Base-by-base conservation (phyloP, 2,113 vertebrate genomes). In the Periophthalmus modestus region DNA sequence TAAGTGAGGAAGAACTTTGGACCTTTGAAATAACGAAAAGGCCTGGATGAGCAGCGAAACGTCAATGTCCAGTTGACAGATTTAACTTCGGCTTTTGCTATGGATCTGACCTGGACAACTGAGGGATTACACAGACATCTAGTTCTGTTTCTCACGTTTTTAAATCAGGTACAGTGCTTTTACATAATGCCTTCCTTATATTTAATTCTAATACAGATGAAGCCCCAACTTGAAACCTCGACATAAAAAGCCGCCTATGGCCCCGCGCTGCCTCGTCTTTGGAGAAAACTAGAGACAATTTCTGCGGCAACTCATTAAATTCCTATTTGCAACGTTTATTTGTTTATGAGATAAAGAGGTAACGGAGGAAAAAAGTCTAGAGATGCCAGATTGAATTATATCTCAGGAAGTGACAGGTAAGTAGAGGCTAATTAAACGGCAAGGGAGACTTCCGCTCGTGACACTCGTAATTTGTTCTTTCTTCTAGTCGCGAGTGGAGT, bases 371-470 rank as follows among this genome's bases (percentile, higher is more conserved):
- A 83, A 82, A 34, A 70, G 80, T 66, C 28, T 3, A 34, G 39
- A 18, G 54, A 66, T 66, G 28, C 43, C 24, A 0, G 2, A n/a
- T 23, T n/a, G 36, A 57, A 74, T 47, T 57, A 74, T 72, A 24
- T 67, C 63, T 63, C 65, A 46, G 75, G 6, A 19, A 43, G 16
- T 62, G 84, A 73, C 52, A 48, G 36, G 34, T 69, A 66, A 72
- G 82, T 43, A 84, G 69, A 48, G 69, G 73, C 69, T 81, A 79
- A 86, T 86, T 81, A 81, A 77, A 77, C 66, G 57, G 12, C 12
- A 55, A 75, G 74, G 68, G 72, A 69, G 70, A 62, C 67, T 77
- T 73, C 75, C 55, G 75, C 71, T 81, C 50, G 9, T 19, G 63
- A 33, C 18, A 33, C 55, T 39, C 66, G 33, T 10, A 16, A 69